phyloP scores from a whole-genome alignment of 2,113 vertebrate species.

The Struthidea cinerea region DNA sequence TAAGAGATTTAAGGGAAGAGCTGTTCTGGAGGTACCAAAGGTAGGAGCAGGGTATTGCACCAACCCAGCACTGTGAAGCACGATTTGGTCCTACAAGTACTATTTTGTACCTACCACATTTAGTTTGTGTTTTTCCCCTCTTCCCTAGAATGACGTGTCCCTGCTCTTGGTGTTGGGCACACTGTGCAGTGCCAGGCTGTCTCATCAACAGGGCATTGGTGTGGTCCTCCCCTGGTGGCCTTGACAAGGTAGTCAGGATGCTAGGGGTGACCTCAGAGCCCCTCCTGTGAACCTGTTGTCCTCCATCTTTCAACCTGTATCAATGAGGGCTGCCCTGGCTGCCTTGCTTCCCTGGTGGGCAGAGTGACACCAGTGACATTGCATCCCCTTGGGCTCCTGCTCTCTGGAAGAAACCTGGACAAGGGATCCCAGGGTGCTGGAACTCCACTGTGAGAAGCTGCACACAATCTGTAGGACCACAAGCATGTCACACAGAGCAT shows the following conservation, averaged over 20 bases:
- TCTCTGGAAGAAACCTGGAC: background rate
- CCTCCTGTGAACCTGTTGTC: background rate
- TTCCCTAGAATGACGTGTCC: background rate
- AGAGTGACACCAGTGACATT: background rate
- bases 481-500: background rate
- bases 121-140: background rate
- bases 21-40: background rate
- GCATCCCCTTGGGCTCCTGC: rapidly evolving
- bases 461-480: background rate
- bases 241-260: background rate
- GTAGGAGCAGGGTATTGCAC: background rate
- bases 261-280: rapidly evolving
- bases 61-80: background rate
- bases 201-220: background rate
- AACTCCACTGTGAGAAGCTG: background rate
- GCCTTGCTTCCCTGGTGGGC: background rate
- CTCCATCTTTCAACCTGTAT: background rate
- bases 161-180: rapidly evolving
- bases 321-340: background rate
- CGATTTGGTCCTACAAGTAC: rapidly evolving
- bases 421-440: background rate
- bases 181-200: background rate
- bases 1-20: background rate
- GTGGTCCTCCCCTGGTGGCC: background rate
- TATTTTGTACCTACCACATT: rapidly evolving